These are phyloP conservation scores for Nothoprocta pentlandii DNA, from an alignment of 2,113 vertebrate genomes.

Conservation along the genomic window DNA sequence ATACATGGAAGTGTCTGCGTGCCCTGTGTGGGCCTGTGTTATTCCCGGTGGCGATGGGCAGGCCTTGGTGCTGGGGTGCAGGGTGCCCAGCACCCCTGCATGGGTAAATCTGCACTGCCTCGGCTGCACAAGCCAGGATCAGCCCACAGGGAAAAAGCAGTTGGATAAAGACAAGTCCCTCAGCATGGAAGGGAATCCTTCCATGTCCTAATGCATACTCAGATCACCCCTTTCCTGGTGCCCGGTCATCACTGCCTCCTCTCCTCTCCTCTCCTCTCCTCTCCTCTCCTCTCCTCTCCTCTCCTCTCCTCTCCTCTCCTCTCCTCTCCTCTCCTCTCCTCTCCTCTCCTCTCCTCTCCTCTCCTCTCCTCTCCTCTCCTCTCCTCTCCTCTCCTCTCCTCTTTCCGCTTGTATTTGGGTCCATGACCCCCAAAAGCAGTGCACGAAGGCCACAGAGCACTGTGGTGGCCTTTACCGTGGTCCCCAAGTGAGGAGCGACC, in stretches of 20 bases:
- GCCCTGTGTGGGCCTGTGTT: not conserved
- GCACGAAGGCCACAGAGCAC: not conserved
- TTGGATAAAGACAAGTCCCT: not conserved
- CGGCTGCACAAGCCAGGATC: not conserved
- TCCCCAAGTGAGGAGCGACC: not conserved
- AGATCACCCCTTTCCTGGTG: not conserved
- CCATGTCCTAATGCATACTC: too few species aligned
- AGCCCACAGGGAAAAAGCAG: not conserved
- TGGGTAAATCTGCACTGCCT: too few species aligned
- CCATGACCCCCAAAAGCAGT: not conserved
- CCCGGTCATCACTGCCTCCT: not conserved
- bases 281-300: too few species aligned
- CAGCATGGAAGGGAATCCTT: not conserved
- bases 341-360: not conserved
- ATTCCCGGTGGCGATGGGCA: not conserved
- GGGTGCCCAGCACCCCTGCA: too few species aligned
- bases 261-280: not conserved
- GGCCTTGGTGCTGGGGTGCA: not conserved
- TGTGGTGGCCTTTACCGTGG: not conserved
- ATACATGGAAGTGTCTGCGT: not conserved
- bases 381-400: not conserved
- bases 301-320: not conserved
- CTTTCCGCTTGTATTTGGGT: not conserved
- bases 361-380: not conserved
- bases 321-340: not conserved